Evolutionary conservation across 2,888 invertebrate genomes (phyloP).

Genomic region (Drosophila maculinotata): DNA sequence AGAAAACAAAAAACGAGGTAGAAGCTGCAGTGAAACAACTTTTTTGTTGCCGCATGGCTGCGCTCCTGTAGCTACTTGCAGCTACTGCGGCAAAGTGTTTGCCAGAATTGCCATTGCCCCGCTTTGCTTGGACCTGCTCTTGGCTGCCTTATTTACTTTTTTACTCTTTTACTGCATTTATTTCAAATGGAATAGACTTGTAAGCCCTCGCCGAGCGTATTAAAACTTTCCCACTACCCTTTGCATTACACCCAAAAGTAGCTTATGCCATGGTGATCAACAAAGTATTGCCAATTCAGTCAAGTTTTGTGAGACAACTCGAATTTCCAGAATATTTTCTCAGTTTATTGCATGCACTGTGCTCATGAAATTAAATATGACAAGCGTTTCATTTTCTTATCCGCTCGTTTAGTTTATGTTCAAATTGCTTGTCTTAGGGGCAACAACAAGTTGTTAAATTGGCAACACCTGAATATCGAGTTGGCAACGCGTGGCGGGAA

Average conservation of each 20-base stretch:
- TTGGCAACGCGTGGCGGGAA: no score
- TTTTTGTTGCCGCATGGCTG: slow-evolving; percentile 77
- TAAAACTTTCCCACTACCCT: slow-evolving; percentile 31
- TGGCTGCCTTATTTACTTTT: slow-evolving; percentile 43
- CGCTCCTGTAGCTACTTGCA: slow-evolving; percentile 51
- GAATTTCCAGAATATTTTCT: not conserved
- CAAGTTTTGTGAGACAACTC: slow-evolving; percentile 3
- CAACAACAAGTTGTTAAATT: no score
- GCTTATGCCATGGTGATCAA: slow-evolving; percentile 23
- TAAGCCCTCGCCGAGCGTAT: slow-evolving; percentile 52
- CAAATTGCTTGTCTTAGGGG: no score
- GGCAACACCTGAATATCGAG: no score
- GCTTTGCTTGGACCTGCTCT: slow-evolving; percentile 6
- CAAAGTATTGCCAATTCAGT: slow-evolving; percentile 10
- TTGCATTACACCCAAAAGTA: not conserved
- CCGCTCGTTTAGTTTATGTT: no score
- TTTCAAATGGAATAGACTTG: slow-evolving; percentile 60
- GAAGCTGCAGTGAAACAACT: slow-evolving; percentile 54
- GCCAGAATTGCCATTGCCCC: slow-evolving; percentile 53
- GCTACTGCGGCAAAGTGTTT: slow-evolving; percentile 47
- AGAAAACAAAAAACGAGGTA: slow-evolving; percentile 7
- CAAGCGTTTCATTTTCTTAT: not conserved
- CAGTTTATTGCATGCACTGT: not conserved
- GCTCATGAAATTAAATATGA: not conserved
- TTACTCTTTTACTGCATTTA: slow-evolving; percentile 44